Conservation (phyloP, 2,113 vertebrate genomes). For the Microtus montanus region DNA sequence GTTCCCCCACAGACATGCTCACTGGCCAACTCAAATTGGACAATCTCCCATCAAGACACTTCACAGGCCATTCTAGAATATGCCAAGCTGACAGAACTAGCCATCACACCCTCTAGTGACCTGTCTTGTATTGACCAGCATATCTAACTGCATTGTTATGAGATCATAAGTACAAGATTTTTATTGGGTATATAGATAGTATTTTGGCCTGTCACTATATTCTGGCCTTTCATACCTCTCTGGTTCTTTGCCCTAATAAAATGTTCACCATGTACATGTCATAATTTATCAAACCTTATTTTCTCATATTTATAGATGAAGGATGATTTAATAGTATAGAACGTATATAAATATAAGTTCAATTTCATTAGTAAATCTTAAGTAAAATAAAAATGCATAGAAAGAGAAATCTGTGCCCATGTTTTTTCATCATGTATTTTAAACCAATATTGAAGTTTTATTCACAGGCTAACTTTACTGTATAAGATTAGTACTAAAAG, state of each 20-base stretch:
- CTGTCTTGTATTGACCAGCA: background rate
- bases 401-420: background rate
- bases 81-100: too few species aligned
- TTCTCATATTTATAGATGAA: background rate
- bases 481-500: slow-evolving; percentile 18
- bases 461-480: background rate
- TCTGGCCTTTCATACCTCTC: background rate
- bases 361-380: background rate
- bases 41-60: background rate
- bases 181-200: background rate
- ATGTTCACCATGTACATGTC: background rate
- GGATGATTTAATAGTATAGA: background rate
- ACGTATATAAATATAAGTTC: background rate
- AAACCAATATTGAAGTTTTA: slow-evolving; percentile 34
- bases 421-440: background rate
- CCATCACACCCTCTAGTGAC: background rate
- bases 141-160: background rate
- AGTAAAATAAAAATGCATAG: background rate
- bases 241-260: background rate
- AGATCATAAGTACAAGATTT: background rate
- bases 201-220: background rate
- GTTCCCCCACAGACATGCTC: background rate
- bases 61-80: background rate
- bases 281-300: background rate
- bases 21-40: background rate